A percentile compares a stretch with the other conserved stretches of the same genome.
These are phyloP conservation scores for Cydia pomonella DNA, from an alignment of 1,140 invertebrate genomes.

Conservation along the genomic window DNA sequence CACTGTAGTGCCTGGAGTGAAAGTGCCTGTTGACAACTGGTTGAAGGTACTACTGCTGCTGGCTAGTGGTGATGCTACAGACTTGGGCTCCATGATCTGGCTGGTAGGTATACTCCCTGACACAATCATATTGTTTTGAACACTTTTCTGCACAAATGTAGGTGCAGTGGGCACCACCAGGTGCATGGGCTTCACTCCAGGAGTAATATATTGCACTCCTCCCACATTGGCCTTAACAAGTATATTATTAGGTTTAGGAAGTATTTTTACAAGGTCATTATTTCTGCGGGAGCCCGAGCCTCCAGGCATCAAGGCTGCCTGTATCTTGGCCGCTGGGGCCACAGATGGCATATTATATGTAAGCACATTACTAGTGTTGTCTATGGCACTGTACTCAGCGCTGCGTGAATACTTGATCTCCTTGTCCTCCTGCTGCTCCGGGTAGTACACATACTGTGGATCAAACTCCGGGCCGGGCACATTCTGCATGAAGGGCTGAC, in stretches of 20 bases:
- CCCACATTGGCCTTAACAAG: slow-evolving; percentile 65
- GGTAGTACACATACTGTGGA: slow-evolving; percentile 60
- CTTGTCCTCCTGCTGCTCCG: slow-evolving; percentile 63
- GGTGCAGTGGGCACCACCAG: slow-evolving; percentile 67
- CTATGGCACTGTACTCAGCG: slow-evolving; percentile 63
- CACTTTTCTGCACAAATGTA: slow-evolving; percentile 70
- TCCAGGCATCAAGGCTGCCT: slow-evolving; percentile 49
- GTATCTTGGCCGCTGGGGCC: slow-evolving; percentile 49
- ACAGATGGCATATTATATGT: slow-evolving; percentile 58
- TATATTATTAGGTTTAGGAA: slow-evolving; percentile 70
- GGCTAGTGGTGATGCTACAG: slow-evolving; percentile 45
- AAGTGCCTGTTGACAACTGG: slow-evolving; percentile 55
- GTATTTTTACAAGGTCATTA: slow-evolving; percentile 59
- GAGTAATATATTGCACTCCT: slow-evolving; percentile 67
- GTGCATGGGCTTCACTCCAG: slow-evolving; percentile 67
- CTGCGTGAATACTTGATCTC: slow-evolving; percentile 74
- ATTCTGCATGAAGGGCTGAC: slow-evolving; percentile 54
- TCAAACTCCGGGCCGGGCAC: slow-evolving; percentile 57
- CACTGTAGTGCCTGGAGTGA: slow-evolving; percentile 66
- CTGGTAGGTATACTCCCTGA: slow-evolving; percentile 51
- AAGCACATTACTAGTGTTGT: slow-evolving; percentile 57
- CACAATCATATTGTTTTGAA: slow-evolving; percentile 70
- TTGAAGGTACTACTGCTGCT: slow-evolving; percentile 54
- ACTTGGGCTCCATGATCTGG: slow-evolving; percentile 57
- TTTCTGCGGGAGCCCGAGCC: slow-evolving; percentile 43